These are phyloP conservation scores for Melanerpes formicivorus DNA, from an alignment of 2,113 vertebrate species.

Conservation along the genomic window DNA sequence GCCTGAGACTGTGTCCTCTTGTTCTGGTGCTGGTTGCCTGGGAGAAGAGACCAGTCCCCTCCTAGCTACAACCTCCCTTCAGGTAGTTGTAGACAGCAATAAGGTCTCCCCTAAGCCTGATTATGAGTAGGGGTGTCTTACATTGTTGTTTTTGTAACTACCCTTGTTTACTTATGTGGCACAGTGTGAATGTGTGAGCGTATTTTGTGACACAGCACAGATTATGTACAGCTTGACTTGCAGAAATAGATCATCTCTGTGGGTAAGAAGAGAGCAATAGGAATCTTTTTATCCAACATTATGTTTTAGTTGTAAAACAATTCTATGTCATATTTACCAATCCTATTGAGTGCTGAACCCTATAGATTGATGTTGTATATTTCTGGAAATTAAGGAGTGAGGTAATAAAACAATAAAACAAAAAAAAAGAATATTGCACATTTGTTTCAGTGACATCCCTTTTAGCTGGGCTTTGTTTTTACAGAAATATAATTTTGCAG, in stretches of 20 bases:
- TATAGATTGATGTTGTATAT: conserved; percentile 25
- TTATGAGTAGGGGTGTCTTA: not conserved
- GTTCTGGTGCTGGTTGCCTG: too few species aligned
- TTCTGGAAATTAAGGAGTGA: conserved; percentile 47
- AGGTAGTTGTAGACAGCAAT: too few species aligned
- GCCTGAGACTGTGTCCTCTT: too few species aligned
- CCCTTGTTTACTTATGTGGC: not conserved
- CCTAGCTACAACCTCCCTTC: too few species aligned
- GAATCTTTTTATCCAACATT: conserved; percentile 14
- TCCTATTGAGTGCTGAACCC: conserved; percentile 6
- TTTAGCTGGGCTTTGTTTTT: not conserved
- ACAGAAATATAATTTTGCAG: not conserved
- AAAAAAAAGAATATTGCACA: not conserved
- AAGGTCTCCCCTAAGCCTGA: too few species aligned
- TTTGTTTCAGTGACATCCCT: not conserved
- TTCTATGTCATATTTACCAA: not conserved
- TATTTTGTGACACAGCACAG: conserved; percentile 19
- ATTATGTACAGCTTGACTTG: conserved; percentile 34
- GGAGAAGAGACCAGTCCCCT: too few species aligned
- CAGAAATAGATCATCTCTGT: conserved; percentile 41
- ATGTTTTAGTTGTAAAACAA: conserved; percentile 6
- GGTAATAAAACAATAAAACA: not conserved
- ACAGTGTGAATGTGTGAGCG: not conserved
- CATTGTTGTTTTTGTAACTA: conserved; percentile 12
- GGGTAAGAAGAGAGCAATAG: not conserved